Percentiles rank a stretch among this genome's conserved stretches.
These are phyloP conservation scores for Alauda arvensis DNA, from an alignment of 2,797 vertebrate genomes.

Conservation along the genomic window DNA sequence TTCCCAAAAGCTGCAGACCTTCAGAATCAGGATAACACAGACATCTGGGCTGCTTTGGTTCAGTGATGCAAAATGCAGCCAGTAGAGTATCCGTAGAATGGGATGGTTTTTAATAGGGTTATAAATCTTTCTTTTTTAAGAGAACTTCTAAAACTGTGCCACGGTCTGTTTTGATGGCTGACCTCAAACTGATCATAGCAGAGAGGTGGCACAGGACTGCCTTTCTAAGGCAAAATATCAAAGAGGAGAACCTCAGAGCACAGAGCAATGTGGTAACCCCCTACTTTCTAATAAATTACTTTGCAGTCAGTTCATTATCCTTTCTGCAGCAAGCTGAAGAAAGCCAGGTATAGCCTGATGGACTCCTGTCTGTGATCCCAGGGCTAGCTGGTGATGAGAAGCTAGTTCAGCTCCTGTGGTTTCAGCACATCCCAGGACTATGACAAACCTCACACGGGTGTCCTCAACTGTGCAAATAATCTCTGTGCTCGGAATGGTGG, in stretches of 20 bases:
- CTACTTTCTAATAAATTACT: neutral
- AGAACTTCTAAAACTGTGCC: neutral
- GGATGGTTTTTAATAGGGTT: neutral
- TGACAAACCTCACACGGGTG: neutral
- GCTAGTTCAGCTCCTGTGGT: neutral
- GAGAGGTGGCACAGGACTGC: neutral
- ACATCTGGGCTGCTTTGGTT: neutral
- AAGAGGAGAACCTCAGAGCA: neutral
- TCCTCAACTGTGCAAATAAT: neutral
- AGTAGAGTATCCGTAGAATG: neutral
- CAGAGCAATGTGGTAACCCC: neutral
- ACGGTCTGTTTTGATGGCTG: neutral
- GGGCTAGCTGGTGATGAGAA: neutral
- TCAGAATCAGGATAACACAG: neutral
- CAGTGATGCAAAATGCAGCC: neutral
- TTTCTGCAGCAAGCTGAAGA: neutral
- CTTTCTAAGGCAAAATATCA: neutral
- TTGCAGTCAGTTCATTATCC: neutral
- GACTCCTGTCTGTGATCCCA: fast-evolving
- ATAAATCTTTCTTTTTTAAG: neutral
- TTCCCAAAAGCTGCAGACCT: neutral
- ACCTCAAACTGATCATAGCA: neutral
- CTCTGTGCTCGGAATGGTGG: fast-evolving
- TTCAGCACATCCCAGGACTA: neutral
- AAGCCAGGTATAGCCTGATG: neutral